These are phyloP conservation scores for Orientallactaga sibirica DNA, from an alignment of 2,797 vertebrate genomes.

Conservation along the genomic window DNA sequence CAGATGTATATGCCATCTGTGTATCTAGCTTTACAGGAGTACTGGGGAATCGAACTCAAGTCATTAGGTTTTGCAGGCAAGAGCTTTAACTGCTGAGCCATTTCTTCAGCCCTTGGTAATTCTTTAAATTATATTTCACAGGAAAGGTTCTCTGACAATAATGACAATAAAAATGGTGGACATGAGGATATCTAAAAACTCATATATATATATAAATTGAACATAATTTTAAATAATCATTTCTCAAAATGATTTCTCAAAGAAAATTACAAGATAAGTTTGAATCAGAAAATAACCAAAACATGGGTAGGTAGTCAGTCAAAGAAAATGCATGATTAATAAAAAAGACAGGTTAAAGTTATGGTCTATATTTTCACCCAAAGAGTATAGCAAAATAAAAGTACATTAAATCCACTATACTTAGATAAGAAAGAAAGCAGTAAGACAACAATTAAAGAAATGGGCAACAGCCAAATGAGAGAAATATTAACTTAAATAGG, in stretches of 20 bases:
- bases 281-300: not conserved
- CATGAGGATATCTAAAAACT: not conserved
- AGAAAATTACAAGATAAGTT: not conserved
- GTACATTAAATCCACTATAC: not conserved
- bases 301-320: not conserved
- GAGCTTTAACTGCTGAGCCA: no score
- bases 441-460: not conserved
- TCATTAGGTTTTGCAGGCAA: no score
- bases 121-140: no score
- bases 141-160: not conserved
- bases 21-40: no score
- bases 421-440: conserved; percentile 12
- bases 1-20: no score
- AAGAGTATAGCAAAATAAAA: not conserved
- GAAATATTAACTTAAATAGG: conserved; percentile 4
- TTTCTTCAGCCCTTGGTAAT: no score
- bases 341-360: not conserved
- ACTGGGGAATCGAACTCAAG: no score
- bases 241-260: not conserved
- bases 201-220: not conserved
- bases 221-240: not conserved
- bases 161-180: not conserved
- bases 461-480: not conserved
- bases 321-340: not conserved
- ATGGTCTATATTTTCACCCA: not conserved